Conservation (phyloP, 2,113 vertebrate species). For the Dolichotis patagonum region DNA sequence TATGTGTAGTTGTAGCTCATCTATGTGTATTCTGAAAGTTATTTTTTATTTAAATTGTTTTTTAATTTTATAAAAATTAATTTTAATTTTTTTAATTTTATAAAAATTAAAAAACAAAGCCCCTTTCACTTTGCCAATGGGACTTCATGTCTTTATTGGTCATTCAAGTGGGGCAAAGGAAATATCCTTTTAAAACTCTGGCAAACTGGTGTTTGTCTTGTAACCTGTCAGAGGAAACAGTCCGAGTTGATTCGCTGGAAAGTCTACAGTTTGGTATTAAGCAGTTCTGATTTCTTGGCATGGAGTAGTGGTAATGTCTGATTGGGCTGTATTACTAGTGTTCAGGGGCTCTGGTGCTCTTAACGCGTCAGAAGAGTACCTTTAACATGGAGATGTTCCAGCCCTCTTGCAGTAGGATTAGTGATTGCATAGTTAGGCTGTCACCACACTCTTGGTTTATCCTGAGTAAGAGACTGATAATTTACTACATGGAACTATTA, state of each 20-base stretch:
- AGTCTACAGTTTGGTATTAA: too few relatives aligned
- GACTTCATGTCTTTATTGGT: slow-evolving; percentile 94
- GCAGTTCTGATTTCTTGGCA: too few relatives aligned
- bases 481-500: too few relatives aligned
- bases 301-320: not conserved
- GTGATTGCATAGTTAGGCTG: not conserved
- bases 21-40: not conserved
- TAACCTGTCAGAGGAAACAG: slow-evolving; percentile 93
- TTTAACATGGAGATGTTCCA: not conserved
- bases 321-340: not conserved
- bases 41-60: not conserved
- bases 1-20: not conserved
- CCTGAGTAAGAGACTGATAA: too few relatives aligned
- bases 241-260: too few relatives aligned
- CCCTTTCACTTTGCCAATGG: slow-evolving; percentile 97
- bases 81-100: slow-evolving; percentile 26
- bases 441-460: not conserved
- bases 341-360: not conserved
- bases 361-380: not conserved
- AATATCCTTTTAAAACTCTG: slow-evolving; percentile 91
- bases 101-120: too few relatives aligned
- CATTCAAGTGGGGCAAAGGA: slow-evolving; percentile 96
- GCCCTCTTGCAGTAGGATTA: not conserved
- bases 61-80: slow-evolving; percentile 16
- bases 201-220: slow-evolving; percentile 88